Evolutionary conservation across 2,113 vertebrate species (phyloP).

Genomic region (Isichthys henryi): DNA sequence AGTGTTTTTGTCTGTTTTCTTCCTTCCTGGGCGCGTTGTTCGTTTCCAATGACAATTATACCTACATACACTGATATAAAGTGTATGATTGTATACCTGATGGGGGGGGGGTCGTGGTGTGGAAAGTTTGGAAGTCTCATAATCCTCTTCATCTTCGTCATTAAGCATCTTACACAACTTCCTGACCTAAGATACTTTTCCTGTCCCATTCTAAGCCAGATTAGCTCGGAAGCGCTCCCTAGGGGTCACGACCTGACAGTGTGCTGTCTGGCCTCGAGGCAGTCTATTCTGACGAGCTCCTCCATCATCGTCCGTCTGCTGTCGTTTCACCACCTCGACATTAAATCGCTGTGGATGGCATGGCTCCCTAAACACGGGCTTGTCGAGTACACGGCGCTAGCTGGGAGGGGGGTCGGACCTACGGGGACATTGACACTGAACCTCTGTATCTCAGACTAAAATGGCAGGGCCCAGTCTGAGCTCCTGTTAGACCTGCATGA

Average conservation of each 20-base stretch:
- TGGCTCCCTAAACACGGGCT: not conserved
- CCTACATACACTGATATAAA: not conserved
- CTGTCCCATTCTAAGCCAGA: not conserved
- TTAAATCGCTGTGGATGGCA: not conserved
- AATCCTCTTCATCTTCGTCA: not conserved
- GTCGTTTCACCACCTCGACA: not conserved
- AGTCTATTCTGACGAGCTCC: not conserved
- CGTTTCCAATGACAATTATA: not conserved
- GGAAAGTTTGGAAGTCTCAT: not conserved
- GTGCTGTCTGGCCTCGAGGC: not conserved
- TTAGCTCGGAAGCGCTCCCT: not conserved
- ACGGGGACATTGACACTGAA: not conserved
- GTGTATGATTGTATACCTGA: not conserved
- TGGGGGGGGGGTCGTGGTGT: not conserved
- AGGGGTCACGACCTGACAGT: not conserved
- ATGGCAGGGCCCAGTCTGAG: not conserved
- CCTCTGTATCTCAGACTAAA: not conserved
- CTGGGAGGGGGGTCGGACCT: not conserved
- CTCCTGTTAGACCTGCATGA: not conserved
- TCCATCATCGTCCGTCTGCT: not conserved
- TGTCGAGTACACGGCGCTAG: not conserved
- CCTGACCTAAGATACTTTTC: not conserved
- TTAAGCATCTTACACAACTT: not conserved
- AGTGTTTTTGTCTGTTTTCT: not conserved
- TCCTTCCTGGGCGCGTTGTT: not conserved